Evolutionary conservation across 2,797 vertebrate genomes (phyloP).

Genomic region (Aeoliscus strigatus): DNA sequence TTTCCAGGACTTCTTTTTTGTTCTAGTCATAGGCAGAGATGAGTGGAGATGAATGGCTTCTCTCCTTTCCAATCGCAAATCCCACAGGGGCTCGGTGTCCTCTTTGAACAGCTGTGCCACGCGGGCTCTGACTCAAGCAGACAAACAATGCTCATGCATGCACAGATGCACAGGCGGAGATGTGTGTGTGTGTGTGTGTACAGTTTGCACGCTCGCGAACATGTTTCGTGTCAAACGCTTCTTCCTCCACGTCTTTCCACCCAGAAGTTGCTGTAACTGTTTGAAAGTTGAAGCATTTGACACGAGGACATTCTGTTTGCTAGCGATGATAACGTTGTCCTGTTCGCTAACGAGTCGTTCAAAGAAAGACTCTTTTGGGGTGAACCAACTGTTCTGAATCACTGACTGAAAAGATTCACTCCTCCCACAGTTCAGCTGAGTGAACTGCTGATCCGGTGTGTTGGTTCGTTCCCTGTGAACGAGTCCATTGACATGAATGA

Average conservation of each 20-base stretch:
- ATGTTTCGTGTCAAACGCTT: constrained; percentile 8
- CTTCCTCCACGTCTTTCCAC: constrained; percentile 14
- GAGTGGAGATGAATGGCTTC: constrained; percentile 18
- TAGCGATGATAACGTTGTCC: no score
- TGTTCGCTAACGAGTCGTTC: no score
- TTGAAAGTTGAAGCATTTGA: constrained; percentile 36
- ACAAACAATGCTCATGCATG: no score
- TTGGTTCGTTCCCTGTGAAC: no score
- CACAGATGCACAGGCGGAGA: no score
- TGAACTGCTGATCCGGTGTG: no score
- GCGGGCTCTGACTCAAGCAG: constrained; percentile 32
- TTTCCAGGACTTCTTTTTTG: constrained; percentile 20
- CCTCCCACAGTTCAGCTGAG: no score
- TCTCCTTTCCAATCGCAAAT: constrained; percentile 38
- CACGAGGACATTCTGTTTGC: constrained; percentile 30
- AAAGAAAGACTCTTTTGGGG: no score
- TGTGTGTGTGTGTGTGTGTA: no score
- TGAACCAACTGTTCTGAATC: no score
- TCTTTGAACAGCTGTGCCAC: constrained; percentile 60
- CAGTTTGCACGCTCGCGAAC: not conserved
- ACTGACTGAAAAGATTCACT: no score
- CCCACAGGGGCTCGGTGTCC: constrained; percentile 47
- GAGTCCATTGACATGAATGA: no score
- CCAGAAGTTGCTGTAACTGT: constrained; percentile 49
- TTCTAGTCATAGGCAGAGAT: constrained; percentile 10